Conservation (phyloP, 1,140 invertebrate genomes). For the Ostrea edulis region DNA sequence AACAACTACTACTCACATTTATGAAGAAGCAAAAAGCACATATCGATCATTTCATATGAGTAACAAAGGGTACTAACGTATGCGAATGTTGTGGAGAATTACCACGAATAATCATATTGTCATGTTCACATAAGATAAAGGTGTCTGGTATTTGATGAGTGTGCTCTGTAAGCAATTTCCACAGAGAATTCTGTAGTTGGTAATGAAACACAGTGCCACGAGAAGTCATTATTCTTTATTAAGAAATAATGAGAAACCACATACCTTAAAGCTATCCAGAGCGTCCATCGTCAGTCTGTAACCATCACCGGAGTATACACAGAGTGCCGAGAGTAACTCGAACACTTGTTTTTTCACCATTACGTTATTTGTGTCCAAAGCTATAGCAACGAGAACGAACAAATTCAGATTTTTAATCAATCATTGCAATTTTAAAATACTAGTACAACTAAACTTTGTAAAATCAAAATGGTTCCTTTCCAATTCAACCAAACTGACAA, state of each 20-base stretch:
- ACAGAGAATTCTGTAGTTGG: not conserved
- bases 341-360: constrained; percentile 82
- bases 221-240: not conserved
- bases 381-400: constrained; percentile 73
- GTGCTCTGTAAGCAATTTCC: not conserved
- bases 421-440: too few species aligned
- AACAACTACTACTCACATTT: too few species aligned
- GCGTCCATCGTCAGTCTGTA: constrained; percentile 79
- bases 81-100: too few species aligned
- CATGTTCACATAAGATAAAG: not conserved
- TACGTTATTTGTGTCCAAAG: constrained; percentile 79
- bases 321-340: constrained; percentile 81
- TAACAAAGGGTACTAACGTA: too few species aligned
- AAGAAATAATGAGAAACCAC: constrained; percentile 21
- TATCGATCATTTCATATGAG: too few species aligned
- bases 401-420: not conserved
- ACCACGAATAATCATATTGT: not conserved
- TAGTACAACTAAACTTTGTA: too few species aligned
- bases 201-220: not conserved
- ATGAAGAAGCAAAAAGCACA: too few species aligned
- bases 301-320: constrained; percentile 80
- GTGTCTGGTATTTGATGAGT: not conserved
- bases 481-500: too few species aligned
- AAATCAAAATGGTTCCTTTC: too few species aligned
- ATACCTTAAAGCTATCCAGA: constrained; percentile 79